Evolutionary conservation across 2,113 vertebrate species (phyloP), one percentile per base, ranked within the genome.

Genomic region (Antechinus flavipes): DNA sequence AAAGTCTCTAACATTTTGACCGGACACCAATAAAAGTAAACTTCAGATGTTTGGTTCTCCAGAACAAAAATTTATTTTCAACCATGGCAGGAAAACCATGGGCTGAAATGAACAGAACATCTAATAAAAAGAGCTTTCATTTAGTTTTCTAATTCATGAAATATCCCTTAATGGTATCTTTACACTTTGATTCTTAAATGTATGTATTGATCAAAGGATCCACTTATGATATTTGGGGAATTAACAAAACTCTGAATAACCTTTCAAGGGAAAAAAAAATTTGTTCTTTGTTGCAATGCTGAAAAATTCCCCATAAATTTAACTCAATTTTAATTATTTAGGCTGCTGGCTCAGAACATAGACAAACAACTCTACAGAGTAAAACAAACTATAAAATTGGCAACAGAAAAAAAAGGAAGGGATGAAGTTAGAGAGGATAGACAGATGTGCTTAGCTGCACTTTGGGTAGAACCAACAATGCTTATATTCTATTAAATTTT

Each of bases 381-480:
- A 30, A 6, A 23, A 26, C 52, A 93, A 46, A 42, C 76, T 55
- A 93, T 46, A 68, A 47, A 54, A 47, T 54, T 76, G 23, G 35
- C 24, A 93, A 46, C 2, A 16, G 52, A 54, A 52, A 89, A 8
- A n/a, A 22, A 25, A 61, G 89, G 54, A 50, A 52, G 16, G n/a
- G 55, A 52, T 49, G 8, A 3, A 27, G 52, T 54, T 27, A 84
- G 12, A 53, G 52, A 56, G 53, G 9, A 90, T 50, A 76, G 46
- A 7, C 3, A 49, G 54, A n/a, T 53, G 11, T 46, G 42, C 50
- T 47, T 54, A 54, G 61, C 54, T 94, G 58, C 27, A 91, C 35
- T 89, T 92, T 35, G 19, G 27, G 26, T 42, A 93, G 92, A 96
- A 97, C 3, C 95, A 25, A 24, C 53, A 46, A 93, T 24, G 93